Evolutionary conservation across 2,113 vertebrate species (phyloP), one percentile per base, ranked within the genome.

Genomic region (Myotis brandtii): DNA sequence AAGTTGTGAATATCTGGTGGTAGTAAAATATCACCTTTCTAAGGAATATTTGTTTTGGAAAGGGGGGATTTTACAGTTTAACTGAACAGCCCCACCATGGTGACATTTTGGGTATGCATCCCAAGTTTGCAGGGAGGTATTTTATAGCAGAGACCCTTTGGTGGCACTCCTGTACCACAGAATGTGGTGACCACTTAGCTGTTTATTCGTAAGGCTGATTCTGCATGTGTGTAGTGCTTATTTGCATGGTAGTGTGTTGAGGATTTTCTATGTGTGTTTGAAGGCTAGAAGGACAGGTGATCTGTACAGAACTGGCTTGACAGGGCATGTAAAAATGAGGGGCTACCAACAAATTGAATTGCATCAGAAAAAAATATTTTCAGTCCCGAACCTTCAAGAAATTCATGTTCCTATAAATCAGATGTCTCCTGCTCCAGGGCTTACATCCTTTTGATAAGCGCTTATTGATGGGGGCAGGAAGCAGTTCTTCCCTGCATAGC

Each of bases 1-100:
- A 77, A 84, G 25, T 70, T 82, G 27, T 43, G 48, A 75, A 66
- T 92, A 69, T 40, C n/a, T 92, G 16, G 32, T 46, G 13, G 18
- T 67, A 91, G 43, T 12, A 80, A 76, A 94, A 76, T 89, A 62
- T 46, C 18, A 34, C 9, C 25, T 83, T 91, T 95, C 23, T 66
- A 76, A 85, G 9, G 9, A 52, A 89, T 64, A 30, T 70, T 86
- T 86, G 7, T 5, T 52, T 92, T 92, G 67, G 25, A 75, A 86
- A 73, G 34, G 2, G 9, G 5, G 30, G 62, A 25, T 70, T 89
- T n/a, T 86, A 14, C 30, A 30, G 54, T 46, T 95, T 96, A 73
- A 93, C 25, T 46, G 14, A 84, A 73, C 54, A n/a, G 67, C 2
- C 54, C 9, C 37, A n/a, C 23, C 67, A 46, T 67, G 30, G 48